Base-by-base conservation (phyloP, 2,888 invertebrate species). In the Tortrix viridana region DNA sequence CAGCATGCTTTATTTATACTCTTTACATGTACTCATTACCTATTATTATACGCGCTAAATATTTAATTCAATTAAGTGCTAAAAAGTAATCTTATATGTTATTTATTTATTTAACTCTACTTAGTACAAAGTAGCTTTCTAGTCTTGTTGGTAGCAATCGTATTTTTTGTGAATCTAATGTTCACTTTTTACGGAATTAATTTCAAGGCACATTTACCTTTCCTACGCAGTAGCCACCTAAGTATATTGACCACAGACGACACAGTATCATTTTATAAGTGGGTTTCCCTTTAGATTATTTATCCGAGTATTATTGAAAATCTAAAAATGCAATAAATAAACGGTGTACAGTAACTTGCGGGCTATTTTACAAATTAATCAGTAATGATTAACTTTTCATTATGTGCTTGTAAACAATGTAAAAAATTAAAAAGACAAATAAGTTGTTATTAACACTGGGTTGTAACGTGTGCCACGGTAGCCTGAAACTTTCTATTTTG, bases 401-500 rank as follows among this genome's bases (percentile, higher is more conserved):
- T n/a, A 23, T 57, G 52, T 50, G 49, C 50, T 56, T 56, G 16
- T 50, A 55, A 16, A 47, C 41, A 47, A 47, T 43, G 37, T 9
- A 12, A 26, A 55, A 1, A 26, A 44, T 16, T 23, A n/a, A 54
- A 22, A 41, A 16, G 1, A 5, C 19, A n/a, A 14, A 64, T 32
- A 64, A 63, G 46, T 44, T 63, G 59, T 56, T 43, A 47, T 58
- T 61, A 60, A 61, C 68, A 65, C 60, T 47, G 66, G 70, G 69
- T 60, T 65, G 50, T 62, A 23, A 60, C 67, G 64, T 67, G 73
- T 70, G 72, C 72, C 71, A 69, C 71, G 71, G 75, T 79, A 73
- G 84, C 84, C 84, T 90, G 85, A 88, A 89, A 78, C 74, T 88
- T 88, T 90, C 82, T 90, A 84, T 91, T 92, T 93, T 92, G 90